Evolutionary conservation across 35 echinoderm and acorn worm species (phyloP).

Genomic region (Strongylocentrotus purpuratus): DNA sequence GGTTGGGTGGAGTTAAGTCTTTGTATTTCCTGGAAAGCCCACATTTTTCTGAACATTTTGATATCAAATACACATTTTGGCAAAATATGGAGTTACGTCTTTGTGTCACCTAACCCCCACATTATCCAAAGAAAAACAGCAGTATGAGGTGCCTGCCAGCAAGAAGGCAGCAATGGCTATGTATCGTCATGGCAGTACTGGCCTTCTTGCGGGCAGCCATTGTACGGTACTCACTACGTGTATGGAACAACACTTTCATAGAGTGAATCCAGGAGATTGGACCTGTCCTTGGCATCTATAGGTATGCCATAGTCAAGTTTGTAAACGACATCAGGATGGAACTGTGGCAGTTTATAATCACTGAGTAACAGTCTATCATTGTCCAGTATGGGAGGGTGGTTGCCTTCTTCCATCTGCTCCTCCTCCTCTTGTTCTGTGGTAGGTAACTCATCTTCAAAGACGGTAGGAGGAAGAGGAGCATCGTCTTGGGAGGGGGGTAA

Average conservation of each 20-base stretch:
- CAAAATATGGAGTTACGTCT: no score
- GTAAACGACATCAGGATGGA: neutral
- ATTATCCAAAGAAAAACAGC: no score
- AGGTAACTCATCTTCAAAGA: neutral
- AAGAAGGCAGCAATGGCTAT: no score
- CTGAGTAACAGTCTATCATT: neutral
- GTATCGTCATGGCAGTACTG: no score
- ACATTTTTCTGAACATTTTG: no score
- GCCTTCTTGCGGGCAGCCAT: no score
- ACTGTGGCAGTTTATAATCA: neutral
- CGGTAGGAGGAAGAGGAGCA: neutral
- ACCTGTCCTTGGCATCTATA: neutral
- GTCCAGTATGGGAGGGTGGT: neutral
- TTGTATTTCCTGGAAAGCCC: no score
- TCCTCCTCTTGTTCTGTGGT: neutral
- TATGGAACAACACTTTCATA: neutral
- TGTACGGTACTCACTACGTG: neutral
- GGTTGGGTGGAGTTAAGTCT: no score
- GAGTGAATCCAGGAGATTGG: neutral
- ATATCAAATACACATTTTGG: no score
- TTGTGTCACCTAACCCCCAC: no score
- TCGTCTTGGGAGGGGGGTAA: neutral
- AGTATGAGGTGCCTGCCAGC: no score
- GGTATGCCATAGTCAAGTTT: neutral
- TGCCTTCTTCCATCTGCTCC: neutral